Evolutionary conservation across 2,797 vertebrate species (phyloP), one percentile per base, ranked within the genome.

Genomic region (Sebastes melanostomus): DNA sequence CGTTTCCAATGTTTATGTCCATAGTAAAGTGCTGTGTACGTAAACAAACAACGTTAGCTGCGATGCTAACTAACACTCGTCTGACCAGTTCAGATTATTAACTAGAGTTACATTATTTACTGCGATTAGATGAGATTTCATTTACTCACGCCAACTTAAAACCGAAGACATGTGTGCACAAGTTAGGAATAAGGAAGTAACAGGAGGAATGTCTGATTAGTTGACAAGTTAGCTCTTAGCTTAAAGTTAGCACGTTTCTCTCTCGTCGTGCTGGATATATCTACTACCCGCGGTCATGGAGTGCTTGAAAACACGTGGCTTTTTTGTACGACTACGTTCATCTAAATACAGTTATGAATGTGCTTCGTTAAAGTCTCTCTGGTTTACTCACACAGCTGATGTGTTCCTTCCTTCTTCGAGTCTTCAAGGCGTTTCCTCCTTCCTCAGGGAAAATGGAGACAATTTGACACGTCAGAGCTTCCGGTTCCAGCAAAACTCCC

Each of bases 381-480:
- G 67, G 55, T 34, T 58, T 62, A 90, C 85, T 83, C 79, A 92
- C 83, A 83, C 68, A 11, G 74, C 27, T 66, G 69, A 61, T 62
- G 12, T 52, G 56, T 63, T 84, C 83, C 86, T 90, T 89, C 79
- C 81, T 79, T 90, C 83, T 90, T 89, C 87, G 76, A 79, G 79
- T 89, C 82, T 84, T 83, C 89, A 82, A 95, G 93, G 93, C 92
- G 94, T 95, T 94, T 94, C 91, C 94, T 94, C 91, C 94, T 92
- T 89, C 88, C 83, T 90, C 72, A 55, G 81, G 83, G 88, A 14
- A 94, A 88, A 95, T 94, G 94, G 93, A 91, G 87, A 89, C 56
- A 71, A 63, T 82, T 85, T 90, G 91, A 94, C 94, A 94, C 94
- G 94, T 95, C 94, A 94, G 82, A 83, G 66, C 30, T 82, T 89